A percentile compares a stretch with the other conserved stretches of the same genome.
Evolutionary conservation across 1,140 invertebrate genomes (phyloP).

Genomic region (Cherax quadricarinatus): DNA sequence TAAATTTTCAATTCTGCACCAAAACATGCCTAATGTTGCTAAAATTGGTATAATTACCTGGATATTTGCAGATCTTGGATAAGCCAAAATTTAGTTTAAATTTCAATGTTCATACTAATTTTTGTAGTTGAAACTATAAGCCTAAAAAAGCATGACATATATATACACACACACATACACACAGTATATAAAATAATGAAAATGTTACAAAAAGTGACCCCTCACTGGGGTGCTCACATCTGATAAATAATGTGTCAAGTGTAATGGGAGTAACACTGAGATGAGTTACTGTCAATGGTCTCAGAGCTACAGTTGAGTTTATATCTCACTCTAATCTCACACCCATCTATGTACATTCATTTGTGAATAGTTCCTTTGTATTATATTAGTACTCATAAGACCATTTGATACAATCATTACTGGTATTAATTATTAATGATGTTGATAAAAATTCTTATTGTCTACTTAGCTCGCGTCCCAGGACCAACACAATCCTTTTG

Average conservation of each 20-base stretch:
- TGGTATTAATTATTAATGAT: slow-evolving; percentile 71
- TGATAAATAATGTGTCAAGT: slow-evolving; percentile 41
- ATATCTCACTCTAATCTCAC: slow-evolving; percentile 56
- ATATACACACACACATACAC: background rate
- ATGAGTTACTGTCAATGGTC: slow-evolving; percentile 44
- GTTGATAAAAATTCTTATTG: slow-evolving; percentile 54
- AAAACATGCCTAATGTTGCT: no score
- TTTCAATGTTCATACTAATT: no score
- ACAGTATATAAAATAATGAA: background rate
- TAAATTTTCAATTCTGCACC: no score
- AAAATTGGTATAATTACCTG: no score
- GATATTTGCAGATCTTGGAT: no score
- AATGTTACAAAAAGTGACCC: slow-evolving; percentile 9
- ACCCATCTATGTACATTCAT: slow-evolving; percentile 71
- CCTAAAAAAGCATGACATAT: no score
- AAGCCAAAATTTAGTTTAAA: no score
- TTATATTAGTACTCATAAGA: slow-evolving; percentile 73
- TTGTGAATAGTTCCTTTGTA: slow-evolving; percentile 73
- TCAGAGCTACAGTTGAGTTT: slow-evolving; percentile 31
- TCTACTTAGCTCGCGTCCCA: slow-evolving; percentile 52
- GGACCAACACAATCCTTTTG: slow-evolving; percentile 44
- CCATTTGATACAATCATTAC: slow-evolving; percentile 72
- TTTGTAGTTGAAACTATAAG: no score
- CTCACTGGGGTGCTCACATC: slow-evolving; percentile 52
- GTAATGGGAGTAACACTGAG: slow-evolving; percentile 36